These are phyloP conservation scores for Trogon melanurus DNA, from an alignment of 2,113 vertebrate genomes.

Conservation along the genomic window DNA sequence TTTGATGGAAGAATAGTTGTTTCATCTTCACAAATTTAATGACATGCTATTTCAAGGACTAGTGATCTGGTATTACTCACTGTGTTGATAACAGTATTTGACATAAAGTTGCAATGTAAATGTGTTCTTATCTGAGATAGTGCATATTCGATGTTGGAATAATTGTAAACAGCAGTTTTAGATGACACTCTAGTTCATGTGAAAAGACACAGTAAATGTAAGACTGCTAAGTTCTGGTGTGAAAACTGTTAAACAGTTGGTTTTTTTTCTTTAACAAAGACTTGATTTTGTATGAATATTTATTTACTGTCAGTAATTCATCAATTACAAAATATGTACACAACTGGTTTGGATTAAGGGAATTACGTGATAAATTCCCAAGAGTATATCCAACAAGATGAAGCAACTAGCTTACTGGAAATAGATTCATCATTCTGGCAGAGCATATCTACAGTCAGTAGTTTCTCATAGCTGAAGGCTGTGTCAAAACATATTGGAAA, in stretches of 20 bases:
- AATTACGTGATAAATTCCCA: slow-evolving; percentile 66
- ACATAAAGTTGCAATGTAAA: neutral
- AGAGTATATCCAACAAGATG: slow-evolving; percentile 57
- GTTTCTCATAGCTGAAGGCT: slow-evolving; percentile 38
- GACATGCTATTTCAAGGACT: slow-evolving; percentile 43
- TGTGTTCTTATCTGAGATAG: neutral
- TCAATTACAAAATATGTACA: slow-evolving; percentile 65
- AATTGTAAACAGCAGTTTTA: neutral
- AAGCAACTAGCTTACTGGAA: slow-evolving; percentile 68
- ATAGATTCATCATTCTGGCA: slow-evolving; percentile 65
- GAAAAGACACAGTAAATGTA: neutral
- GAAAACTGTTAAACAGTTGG: neutral
- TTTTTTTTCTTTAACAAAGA: neutral
- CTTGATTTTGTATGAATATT: slow-evolving; percentile 8
- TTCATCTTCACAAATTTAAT: slow-evolving; percentile 38
- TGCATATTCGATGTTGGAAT: neutral
- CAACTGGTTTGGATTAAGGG: slow-evolving; percentile 68
- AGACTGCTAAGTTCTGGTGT: neutral
- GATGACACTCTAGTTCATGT: neutral
- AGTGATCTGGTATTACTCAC: slow-evolving; percentile 38
- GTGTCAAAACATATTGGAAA: slow-evolving; percentile 28
- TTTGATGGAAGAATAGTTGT: slow-evolving; percentile 17
- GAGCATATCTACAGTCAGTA: slow-evolving; percentile 44
- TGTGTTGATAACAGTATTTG: slow-evolving; percentile 10
- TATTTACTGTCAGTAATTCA: slow-evolving; percentile 44